phyloP scores from a whole-genome alignment of 2,797 vertebrate species.

The Sebastes melanostomus region DNA sequence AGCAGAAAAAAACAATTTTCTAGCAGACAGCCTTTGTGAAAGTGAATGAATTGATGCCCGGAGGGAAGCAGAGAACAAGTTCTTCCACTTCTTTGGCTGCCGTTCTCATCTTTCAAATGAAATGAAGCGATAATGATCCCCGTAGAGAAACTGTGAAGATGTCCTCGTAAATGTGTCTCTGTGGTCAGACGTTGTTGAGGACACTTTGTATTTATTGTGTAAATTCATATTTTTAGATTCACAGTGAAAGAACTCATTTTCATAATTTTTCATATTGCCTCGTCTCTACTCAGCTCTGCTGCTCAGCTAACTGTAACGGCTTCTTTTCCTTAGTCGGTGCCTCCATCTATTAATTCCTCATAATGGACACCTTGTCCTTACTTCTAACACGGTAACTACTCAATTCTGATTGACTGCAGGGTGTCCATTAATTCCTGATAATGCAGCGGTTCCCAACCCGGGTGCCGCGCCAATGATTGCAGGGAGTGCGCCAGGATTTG shows the following conservation, averaged over 20 bases:
- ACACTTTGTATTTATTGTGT: neutral
- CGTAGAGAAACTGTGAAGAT: conserved; percentile 9
- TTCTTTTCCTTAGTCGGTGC: neutral
- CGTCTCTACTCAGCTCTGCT: neutral
- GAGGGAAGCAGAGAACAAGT: neutral
- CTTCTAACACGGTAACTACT: too few species aligned
- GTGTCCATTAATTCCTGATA: too few species aligned
- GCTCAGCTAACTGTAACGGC: neutral
- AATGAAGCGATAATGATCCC: conserved; percentile 15
- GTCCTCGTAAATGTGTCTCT: conserved; percentile 12
- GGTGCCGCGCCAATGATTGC: too few species aligned
- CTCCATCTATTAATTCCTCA: too few species aligned
- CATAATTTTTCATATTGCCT: neutral
- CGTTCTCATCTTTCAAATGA: conserved; percentile 4
- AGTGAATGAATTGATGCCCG: neutral
- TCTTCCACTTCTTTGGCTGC: neutral
- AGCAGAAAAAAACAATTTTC: conserved; percentile 11
- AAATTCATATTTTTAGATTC: neutral
- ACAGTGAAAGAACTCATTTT: neutral
- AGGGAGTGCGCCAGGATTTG: too few species aligned
- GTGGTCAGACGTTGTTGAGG: neutral
- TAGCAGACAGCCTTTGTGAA: neutral
- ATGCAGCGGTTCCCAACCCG: too few species aligned
- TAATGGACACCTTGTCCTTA: too few species aligned
- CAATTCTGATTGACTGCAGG: too few species aligned